Evolutionary conservation across 92 coral and sea anemone species (phyloP).

Genomic region (Epizoanthus stellaris): DNA sequence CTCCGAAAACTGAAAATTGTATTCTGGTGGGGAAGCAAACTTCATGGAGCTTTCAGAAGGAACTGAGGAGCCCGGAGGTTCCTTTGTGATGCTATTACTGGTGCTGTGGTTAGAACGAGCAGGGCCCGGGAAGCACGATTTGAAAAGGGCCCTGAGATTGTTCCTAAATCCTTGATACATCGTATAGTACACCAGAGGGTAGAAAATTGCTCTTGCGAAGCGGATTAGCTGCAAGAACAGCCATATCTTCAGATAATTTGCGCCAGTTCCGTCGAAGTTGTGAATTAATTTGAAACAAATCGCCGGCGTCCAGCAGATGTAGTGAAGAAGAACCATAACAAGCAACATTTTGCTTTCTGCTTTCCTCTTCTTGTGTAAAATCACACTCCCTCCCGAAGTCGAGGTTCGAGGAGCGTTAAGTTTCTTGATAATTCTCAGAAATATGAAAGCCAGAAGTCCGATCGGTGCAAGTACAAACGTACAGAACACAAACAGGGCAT

Average conservation of each 20-base stretch:
- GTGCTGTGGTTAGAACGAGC: constrained; percentile 16
- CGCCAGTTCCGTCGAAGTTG: constrained; percentile 42
- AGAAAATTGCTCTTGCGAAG: constrained; percentile 63
- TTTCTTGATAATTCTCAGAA: constrained; percentile 64
- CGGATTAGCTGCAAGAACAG: constrained; percentile 75
- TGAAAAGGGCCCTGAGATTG: constrained; percentile 59
- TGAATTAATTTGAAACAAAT: constrained; percentile 56
- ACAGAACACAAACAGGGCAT: constrained; percentile 43
- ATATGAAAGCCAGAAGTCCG: constrained; percentile 45
- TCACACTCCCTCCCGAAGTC: constrained; percentile 90
- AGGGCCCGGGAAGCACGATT: constrained; percentile 36
- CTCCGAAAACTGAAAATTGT: constrained; percentile 14
- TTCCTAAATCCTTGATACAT: constrained; percentile 68
- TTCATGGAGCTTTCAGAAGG: constrained; percentile 27
- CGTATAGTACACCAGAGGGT: constrained; percentile 69
- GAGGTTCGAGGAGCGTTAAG: constrained; percentile 69
- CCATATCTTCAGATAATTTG: constrained; percentile 65
- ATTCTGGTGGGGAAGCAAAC: constrained; percentile 15
- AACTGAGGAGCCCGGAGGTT: constrained; percentile 7
- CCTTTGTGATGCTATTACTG: not conserved
- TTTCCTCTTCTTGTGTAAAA: constrained; percentile 76
- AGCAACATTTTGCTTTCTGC: constrained; percentile 61
- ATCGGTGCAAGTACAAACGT: constrained; percentile 62
- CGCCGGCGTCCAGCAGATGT: constrained; percentile 78
- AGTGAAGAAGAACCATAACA: constrained; percentile 59